Percentiles rank a stretch among this genome's conserved stretches.
These are phyloP conservation scores for Copsychus sechellarum DNA, from an alignment of 2,113 vertebrate genomes.

Conservation along the genomic window DNA sequence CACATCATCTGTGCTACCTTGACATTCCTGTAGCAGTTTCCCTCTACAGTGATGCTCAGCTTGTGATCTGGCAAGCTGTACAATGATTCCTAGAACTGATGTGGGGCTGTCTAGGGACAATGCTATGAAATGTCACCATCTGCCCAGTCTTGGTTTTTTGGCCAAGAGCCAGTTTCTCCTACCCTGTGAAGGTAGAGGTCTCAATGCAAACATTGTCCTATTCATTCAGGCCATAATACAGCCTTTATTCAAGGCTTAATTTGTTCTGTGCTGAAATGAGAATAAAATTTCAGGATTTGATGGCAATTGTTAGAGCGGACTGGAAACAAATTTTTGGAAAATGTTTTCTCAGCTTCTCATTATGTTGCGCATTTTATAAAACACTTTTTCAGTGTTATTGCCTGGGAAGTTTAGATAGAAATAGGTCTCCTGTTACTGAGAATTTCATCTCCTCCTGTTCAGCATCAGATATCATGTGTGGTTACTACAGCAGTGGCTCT, in stretches of 20 bases:
- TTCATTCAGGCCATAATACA: background rate
- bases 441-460: background rate
- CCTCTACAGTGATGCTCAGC: background rate
- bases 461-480: background rate
- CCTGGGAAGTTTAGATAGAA: background rate
- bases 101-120: background rate
- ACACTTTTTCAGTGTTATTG: background rate
- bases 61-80: background rate
- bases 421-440: background rate
- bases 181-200: background rate
- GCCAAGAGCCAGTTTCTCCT: background rate
- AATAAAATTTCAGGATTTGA: background rate
- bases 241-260: background rate
- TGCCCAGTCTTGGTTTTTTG: background rate
- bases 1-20: background rate
- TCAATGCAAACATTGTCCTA: background rate
- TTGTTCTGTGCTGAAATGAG: background rate
- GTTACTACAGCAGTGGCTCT: constrained; percentile 9
- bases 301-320: background rate
- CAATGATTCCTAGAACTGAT: background rate
- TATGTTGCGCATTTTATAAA: background rate
- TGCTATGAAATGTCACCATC: background rate
- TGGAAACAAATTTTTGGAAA: background rate
- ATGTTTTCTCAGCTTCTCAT: background rate
- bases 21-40: background rate